These are phyloP conservation scores for Naso thynnoides DNA, from an alignment of 2,797 vertebrate species.

Conservation along the genomic window DNA sequence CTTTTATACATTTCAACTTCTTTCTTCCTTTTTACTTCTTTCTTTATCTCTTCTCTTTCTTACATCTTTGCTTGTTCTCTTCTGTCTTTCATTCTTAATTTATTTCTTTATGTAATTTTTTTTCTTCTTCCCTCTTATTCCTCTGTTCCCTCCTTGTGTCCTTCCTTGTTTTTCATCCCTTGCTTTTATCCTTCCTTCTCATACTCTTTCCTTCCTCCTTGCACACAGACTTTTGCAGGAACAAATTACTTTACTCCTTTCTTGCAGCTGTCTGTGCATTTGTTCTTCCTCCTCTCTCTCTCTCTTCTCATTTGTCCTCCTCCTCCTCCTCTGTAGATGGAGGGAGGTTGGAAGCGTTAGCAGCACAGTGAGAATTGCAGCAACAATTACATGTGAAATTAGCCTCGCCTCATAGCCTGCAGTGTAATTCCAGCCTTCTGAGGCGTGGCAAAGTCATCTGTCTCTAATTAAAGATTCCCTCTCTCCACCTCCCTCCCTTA, in stretches of 20 bases:
- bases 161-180: too few relatives aligned
- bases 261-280: conserved; percentile 10
- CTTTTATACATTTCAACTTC: neutral
- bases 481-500: conserved; percentile 27
- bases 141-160: neutral
- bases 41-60: neutral
- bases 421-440: conserved; percentile 83
- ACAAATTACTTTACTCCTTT: conserved; percentile 41
- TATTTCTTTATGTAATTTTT: neutral
- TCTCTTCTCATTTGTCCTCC: neutral
- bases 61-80: neutral
- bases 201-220: neutral
- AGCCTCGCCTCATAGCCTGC: conserved; percentile 79
- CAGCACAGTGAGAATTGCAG: conserved; percentile 71
- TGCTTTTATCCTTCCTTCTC: too few relatives aligned
- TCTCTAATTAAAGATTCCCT: conserved; percentile 82
- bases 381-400: conserved; percentile 84
- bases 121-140: neutral
- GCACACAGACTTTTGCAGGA: conserved; percentile 18
- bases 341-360: conserved; percentile 56
- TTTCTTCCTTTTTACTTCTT: neutral
- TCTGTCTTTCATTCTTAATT: neutral
- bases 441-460: conserved; percentile 79
- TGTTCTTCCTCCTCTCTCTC: neutral
- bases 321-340: conserved; percentile 16